These are phyloP conservation scores for Sphyrna mokarran DNA, from an alignment of 2,113 vertebrate genomes.

Conservation along the genomic window DNA sequence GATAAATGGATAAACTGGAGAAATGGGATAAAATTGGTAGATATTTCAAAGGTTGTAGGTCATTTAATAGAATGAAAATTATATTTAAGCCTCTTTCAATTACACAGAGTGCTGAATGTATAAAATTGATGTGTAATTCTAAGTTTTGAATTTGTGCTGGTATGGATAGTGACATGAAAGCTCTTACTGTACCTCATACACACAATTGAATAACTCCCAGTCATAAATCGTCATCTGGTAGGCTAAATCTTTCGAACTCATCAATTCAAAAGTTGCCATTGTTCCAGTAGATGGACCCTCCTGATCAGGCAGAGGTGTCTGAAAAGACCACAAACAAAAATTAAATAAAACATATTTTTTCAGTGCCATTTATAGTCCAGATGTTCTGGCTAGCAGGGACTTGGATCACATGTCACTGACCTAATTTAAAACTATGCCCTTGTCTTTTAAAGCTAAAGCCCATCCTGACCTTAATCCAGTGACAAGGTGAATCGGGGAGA, in stretches of 20 bases:
- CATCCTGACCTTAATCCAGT: background rate
- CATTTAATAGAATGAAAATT: background rate
- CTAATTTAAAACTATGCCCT: background rate
- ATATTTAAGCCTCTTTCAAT: background rate
- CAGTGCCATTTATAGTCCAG: background rate
- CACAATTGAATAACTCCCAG: slow-evolving; percentile 96
- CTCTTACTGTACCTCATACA: slow-evolving; percentile 76
- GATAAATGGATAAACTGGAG: background rate
- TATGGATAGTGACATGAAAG: background rate
- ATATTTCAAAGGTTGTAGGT: background rate
- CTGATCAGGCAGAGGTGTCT: slow-evolving; percentile 88
- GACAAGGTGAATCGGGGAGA: background rate
- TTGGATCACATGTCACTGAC: too few relatives aligned
- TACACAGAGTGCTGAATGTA: background rate
- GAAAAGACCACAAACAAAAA: slow-evolving; percentile 38
- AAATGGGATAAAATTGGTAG: background rate
- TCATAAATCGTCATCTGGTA: slow-evolving; percentile 92
- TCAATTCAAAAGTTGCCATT: slow-evolving; percentile 81
- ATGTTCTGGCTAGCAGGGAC: background rate
- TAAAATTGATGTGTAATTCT: background rate
- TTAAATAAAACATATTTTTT: background rate
- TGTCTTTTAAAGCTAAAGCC: background rate
- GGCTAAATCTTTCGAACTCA: slow-evolving; percentile 95
- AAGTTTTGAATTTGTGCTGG: background rate
- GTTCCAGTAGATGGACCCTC: slow-evolving; percentile 81